Evolutionary conservation across 1,140 invertebrate species (phyloP).

Genomic region (Pantala flavescens): DNA sequence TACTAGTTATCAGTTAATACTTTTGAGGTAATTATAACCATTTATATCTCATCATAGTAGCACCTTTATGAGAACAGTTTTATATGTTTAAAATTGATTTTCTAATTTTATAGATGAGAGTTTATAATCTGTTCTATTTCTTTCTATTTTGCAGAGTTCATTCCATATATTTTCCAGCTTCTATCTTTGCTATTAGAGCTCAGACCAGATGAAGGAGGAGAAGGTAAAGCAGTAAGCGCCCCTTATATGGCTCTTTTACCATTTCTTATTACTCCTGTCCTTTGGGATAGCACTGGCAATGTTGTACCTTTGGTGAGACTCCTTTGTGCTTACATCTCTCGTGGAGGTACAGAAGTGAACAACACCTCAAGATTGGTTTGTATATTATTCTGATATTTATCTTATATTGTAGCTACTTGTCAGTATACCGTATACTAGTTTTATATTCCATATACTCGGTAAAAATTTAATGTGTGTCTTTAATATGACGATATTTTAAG

Average conservation of each 20-base stretch:
- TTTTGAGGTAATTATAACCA: too few species aligned
- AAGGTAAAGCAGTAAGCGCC: slow-evolving; percentile 47
- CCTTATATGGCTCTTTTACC: slow-evolving; percentile 84
- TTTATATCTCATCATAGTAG: too few species aligned
- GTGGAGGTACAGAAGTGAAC: slow-evolving; percentile 62
- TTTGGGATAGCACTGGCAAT: slow-evolving; percentile 90
- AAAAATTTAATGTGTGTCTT: neutral
- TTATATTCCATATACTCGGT: neutral
- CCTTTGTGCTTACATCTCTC: slow-evolving; percentile 72
- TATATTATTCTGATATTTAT: slow-evolving; percentile 15
- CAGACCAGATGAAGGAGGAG: slow-evolving; percentile 36
- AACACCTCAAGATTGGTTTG: slow-evolving; percentile 52
- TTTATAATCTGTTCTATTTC: neutral
- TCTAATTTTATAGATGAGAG: too few species aligned
- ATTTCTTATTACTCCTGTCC: slow-evolving; percentile 69
- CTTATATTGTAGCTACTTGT: too few species aligned
- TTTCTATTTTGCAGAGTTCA: slow-evolving; percentile 63
- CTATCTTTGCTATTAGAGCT: slow-evolving; percentile 83
- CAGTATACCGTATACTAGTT: too few species aligned
- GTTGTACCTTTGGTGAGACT: slow-evolving; percentile 82
- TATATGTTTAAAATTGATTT: too few species aligned
- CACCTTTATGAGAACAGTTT: too few species aligned
- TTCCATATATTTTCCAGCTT: slow-evolving; percentile 96
- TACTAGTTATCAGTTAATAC: too few species aligned
- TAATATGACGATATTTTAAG: neutral